Evolutionary conservation across 2,888 invertebrate species (phyloP), one percentile per base, ranked within the genome.

Genomic region (Sussaba pulchella): DNA sequence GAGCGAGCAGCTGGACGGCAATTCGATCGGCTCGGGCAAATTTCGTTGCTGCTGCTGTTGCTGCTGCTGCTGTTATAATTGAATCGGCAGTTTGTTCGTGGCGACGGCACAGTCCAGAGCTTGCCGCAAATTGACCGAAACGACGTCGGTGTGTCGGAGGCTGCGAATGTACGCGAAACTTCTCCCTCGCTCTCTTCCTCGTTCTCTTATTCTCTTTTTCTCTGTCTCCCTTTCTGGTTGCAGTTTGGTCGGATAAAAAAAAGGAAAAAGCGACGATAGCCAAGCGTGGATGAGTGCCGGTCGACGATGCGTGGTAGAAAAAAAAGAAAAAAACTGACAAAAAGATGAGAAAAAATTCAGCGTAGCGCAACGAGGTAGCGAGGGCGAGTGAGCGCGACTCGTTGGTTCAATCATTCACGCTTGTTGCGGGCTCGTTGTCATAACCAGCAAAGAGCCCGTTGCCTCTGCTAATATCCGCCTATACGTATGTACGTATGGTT

Each of bases 121-220:
- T 10, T 26, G 84, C 88, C 89, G 88, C 88, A 89, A 91, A 91
- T 91, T 90, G 88, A 88, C 88, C 88, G 86, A 88, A 89, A 89
- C 88, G 86, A 83, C 82, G 74, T n/a, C 77, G 66, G 67, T 73
- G 63, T 67, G 59, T n/a, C 70, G 41, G 10, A 19, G 10, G 24
- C n/a, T 14, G 36, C 19, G 41, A 24, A 1, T 36, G 57, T 47
- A 43, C 36, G 61, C 36, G 61, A n/a, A 17, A 8, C 10, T n/a
- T 69, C 63, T 54, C 17, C 41, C 21, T 59, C 43, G 4, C 39
- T 10, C 10, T 21, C 24, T 14, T 64, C 14, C 43, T 6, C 61
- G 21, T 10, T 59, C 31, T 21, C 67, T 52, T 21, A 21, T 14
- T 14, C 71, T 21, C 26, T 6, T 52, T 31, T 10, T 45, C 26